Conservation (phyloP, 2,888 invertebrate genomes). For the Zhuqinia jingwanae region DNA sequence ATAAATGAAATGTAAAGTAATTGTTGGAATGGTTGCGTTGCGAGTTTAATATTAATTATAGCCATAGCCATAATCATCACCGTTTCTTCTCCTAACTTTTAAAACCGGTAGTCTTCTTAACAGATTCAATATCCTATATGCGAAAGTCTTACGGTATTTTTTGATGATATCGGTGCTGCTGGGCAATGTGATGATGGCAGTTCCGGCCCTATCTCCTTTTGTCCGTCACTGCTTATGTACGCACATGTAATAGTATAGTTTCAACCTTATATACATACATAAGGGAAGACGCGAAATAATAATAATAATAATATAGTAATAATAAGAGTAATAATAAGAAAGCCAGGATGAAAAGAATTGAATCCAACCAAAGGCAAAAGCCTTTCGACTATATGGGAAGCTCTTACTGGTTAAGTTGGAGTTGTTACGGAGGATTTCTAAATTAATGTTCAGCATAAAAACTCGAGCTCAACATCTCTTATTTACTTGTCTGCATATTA, state of each 20-base stretch:
- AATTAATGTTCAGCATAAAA: slow-evolving; percentile 43
- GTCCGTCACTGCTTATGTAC: too few species aligned
- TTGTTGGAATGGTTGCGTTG: slow-evolving; percentile 15
- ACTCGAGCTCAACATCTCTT: not conserved
- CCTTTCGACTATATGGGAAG: not conserved
- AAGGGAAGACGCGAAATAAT: not conserved
- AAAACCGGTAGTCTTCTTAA: slow-evolving; percentile 27
- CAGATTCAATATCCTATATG: slow-evolving; percentile 8
- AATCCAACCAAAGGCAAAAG: not conserved
- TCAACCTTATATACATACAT: not conserved
- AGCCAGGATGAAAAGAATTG: not conserved
- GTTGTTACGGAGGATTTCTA: slow-evolving; percentile 47
- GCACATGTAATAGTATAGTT: not conserved
- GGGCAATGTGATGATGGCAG: too few species aligned
- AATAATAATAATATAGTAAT: slow-evolving; percentile 9
- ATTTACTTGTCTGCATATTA: not conserved
- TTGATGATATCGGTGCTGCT: too few species aligned
- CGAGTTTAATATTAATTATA: slow-evolving; percentile 58
- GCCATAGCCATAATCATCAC: slow-evolving; percentile 59
- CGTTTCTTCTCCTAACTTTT: slow-evolving; percentile 49
- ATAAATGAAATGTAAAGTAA: slow-evolving; percentile 34
- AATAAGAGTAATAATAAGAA: slow-evolving; percentile 16
- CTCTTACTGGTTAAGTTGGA: not conserved
- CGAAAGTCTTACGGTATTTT: slow-evolving; percentile 4
- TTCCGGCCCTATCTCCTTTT: too few species aligned